Evolutionary conservation across 2,113 vertebrate genomes (phyloP), one percentile per base, ranked within the genome.

Genomic region (Hippocampus barbouri): DNA sequence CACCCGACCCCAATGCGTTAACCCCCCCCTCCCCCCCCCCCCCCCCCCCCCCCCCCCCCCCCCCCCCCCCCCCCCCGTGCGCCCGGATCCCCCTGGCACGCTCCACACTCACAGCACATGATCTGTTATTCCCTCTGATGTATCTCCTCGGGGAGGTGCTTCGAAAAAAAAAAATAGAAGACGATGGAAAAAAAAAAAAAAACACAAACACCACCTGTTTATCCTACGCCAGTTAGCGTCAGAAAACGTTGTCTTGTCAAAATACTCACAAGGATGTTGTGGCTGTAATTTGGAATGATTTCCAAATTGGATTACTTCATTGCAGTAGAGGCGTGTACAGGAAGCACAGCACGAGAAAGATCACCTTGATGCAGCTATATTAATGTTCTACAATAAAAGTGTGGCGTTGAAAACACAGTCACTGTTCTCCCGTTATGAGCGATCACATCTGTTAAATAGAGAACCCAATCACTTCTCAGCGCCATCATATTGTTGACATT

Each of bases 91-190:
- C 85, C 69, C 73, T 83, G 86, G 88, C 86, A 88, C 66, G 34
- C 87, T 86, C 74, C 25, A 47, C 71, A 72, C 85, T 88, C 74
- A 77, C 73, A 38, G 77, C 84, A 88, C 88, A 90, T 84, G 84
- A 89, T 90, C 86, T 84, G 83, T 83, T 87, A 91, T 90, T 92
- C 88, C 81, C 87, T 91, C 89, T 91, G 84, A 91, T 84, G 87
- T 79, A 77, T 76, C 75, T 85, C 87, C 84, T 86, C 70, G 0
- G 87, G 86, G 90, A 89, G 71, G 74, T 20, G 2, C 76, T 69
- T 78, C 70, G 68, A 69, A 60, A 25, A 25, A 34, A 64, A 27
- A 60, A 71, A 49, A 66, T 18, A 41, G 66, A 74, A 53, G 40
- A 57, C 61, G 62, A 70, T 76, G 21, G 59, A 45, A 66, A 63